Conservation (phyloP, 2,113 vertebrate genomes). For the Rafetus swinhoei region DNA sequence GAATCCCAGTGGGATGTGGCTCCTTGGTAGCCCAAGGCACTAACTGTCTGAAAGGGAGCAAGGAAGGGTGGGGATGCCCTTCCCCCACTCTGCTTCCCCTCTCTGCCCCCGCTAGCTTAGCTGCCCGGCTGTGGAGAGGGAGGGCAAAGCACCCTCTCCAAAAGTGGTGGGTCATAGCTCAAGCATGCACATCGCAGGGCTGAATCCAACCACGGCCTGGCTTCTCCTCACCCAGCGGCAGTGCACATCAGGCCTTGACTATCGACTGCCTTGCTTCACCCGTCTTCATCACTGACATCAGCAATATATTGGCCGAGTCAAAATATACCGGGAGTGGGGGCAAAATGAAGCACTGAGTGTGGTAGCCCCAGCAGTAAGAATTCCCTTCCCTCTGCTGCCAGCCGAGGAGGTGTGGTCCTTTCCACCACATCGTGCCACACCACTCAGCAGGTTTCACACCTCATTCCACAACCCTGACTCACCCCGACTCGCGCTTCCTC, state of each 20-base stretch:
- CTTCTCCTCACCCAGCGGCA: neutral
- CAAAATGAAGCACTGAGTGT: neutral
- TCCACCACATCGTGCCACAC: neutral
- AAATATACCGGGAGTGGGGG: neutral
- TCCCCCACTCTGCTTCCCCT: neutral
- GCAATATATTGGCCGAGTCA: neutral
- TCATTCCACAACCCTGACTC: neutral
- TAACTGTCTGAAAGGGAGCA: accelerated
- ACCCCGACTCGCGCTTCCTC: neutral
- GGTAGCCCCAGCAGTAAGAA: neutral
- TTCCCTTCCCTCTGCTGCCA: neutral
- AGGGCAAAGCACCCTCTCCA: neutral
- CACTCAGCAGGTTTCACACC: neutral
- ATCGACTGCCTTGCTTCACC: neutral
- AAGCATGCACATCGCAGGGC: neutral
- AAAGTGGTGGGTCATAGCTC: neutral
- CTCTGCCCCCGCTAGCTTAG: neutral
- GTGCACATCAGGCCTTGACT: neutral
- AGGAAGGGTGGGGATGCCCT: neutral
- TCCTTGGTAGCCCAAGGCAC: neutral
- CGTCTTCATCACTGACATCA: neutral
- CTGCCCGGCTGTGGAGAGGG: accelerated
- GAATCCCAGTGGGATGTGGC: neutral
- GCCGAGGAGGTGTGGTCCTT: neutral
- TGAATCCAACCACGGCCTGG: neutral